A percentile compares a stretch with the other conserved stretches of the same genome.
phyloP scores from a whole-genome alignment of 2,797 vertebrate species.

The Microchirus variegatus region DNA sequence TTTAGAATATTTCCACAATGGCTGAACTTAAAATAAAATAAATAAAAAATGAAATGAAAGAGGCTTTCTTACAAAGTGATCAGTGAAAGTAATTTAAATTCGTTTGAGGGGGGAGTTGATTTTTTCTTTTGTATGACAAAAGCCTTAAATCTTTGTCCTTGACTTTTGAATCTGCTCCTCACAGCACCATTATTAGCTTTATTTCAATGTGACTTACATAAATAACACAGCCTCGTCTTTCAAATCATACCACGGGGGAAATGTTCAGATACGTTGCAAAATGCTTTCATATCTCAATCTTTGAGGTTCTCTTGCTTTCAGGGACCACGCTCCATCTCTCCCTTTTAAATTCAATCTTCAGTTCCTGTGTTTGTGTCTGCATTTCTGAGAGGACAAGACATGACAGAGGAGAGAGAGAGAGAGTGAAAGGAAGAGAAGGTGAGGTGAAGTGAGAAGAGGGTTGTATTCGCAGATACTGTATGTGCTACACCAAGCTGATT shows the following conservation, averaged over 20 bases:
- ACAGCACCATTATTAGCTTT: too few relatives aligned
- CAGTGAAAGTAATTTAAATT: slow-evolving; percentile 23
- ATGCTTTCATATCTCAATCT: slow-evolving; percentile 32
- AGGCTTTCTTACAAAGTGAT: background rate
- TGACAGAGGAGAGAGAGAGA: slow-evolving; percentile 21
- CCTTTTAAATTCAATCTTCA: slow-evolving; percentile 37
- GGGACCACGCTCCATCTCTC: slow-evolving; percentile 23
- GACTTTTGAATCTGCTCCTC: slow-evolving; percentile 30
- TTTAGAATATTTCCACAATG: too few relatives aligned
- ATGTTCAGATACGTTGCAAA: slow-evolving; percentile 8
- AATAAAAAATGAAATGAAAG: too few relatives aligned
- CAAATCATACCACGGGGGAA: slow-evolving; percentile 3
- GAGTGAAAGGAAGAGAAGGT: slow-evolving; percentile 12
- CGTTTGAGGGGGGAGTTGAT: slow-evolving; percentile 17
- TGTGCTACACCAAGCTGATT: slow-evolving; percentile 47
- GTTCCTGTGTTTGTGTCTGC: slow-evolving; percentile 12
- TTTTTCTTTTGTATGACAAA: slow-evolving; percentile 2
- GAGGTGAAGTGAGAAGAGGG: slow-evolving; percentile 31
- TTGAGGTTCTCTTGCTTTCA: slow-evolving; percentile 15
- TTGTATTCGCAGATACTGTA: slow-evolving; percentile 51
- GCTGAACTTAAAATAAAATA: background rate
- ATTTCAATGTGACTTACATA: slow-evolving; percentile 17
- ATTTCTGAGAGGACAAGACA: slow-evolving; percentile 17
- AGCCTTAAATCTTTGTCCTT: slow-evolving; percentile 36
- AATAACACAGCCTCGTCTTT: slow-evolving; percentile 14